Percentiles rank a stretch among this genome's conserved stretches.
These are phyloP conservation scores for Drosophila mayri DNA, from an alignment of 1,140 invertebrate genomes.

Conservation along the genomic window DNA sequence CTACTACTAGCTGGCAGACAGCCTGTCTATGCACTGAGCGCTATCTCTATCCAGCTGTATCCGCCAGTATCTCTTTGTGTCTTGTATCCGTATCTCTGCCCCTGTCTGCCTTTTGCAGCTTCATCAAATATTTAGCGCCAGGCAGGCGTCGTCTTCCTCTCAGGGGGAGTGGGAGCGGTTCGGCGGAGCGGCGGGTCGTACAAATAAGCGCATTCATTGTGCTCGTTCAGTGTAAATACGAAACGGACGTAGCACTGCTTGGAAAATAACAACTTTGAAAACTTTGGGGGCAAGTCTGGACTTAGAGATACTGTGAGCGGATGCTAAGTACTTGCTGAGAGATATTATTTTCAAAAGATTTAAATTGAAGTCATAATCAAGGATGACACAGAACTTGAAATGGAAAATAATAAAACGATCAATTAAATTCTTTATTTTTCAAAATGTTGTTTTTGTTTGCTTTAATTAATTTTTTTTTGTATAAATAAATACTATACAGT, in stretches of 20 bases:
- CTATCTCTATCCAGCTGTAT: constrained; percentile 27
- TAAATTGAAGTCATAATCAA: background rate
- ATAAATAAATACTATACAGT: too few species aligned
- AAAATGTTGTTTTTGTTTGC: background rate
- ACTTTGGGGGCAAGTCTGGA: background rate
- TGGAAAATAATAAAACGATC: background rate
- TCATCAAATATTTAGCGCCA: constrained; percentile 82
- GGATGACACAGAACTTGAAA: background rate
- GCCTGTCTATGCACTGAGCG: constrained; percentile 37
- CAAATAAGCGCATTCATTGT: constrained; percentile 71
- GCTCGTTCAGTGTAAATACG: constrained; percentile 78
- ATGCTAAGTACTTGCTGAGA: background rate
- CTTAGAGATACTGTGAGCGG: constrained; percentile 19
- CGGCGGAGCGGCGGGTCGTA: constrained; percentile 1
- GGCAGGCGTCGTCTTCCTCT: constrained; percentile 47
- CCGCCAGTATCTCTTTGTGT: constrained; percentile 29
- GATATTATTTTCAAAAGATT: too few species aligned
- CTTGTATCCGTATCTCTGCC: constrained; percentile 36
- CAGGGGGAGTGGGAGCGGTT: background rate
- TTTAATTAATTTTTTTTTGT: background rate
- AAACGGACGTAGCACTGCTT: constrained; percentile 73
- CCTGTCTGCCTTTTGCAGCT: constrained; percentile 56
- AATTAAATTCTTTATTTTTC: background rate
- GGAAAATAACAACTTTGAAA: constrained; percentile 52
- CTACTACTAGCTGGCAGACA: constrained; percentile 43